These are phyloP conservation scores for Leptopilina syphax DNA, from an alignment of 2,888 invertebrate genomes.

Conservation along the genomic window DNA sequence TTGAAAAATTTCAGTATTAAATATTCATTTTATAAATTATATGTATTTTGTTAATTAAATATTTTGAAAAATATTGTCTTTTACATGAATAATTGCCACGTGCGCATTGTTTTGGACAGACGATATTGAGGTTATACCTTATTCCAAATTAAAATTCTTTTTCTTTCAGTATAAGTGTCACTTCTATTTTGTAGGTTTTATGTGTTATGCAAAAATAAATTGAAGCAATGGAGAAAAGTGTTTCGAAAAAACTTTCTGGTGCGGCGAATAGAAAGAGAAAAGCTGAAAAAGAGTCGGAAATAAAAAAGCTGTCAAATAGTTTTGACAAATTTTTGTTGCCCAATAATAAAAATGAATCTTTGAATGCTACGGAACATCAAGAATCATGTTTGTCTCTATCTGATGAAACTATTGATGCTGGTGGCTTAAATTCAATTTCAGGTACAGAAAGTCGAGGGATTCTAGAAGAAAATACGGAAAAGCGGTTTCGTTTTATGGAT, in stretches of 20 bases:
- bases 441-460: background rate
- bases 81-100: no score
- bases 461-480: background rate
- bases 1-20: no score
- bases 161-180: no score
- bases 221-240: conserved; percentile 21
- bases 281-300: conserved; percentile 11
- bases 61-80: no score
- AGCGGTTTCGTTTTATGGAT: background rate
- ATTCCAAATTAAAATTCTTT: no score
- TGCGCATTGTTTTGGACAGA: no score
- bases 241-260: conserved; percentile 1
- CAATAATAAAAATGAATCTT: conserved; percentile 14
- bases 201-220: conserved; percentile 10
- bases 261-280: conserved; percentile 11
- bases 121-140: no score
- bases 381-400: background rate
- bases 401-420: background rate
- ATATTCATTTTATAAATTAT: no score
- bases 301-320: background rate
- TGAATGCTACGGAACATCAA: background rate
- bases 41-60: no score
- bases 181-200: background rate
- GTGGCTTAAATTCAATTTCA: background rate
- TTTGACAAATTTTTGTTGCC: conserved; percentile 14